Base-by-base conservation (phyloP, 2,888 invertebrate species). In the Tinea semifulvella region DNA sequence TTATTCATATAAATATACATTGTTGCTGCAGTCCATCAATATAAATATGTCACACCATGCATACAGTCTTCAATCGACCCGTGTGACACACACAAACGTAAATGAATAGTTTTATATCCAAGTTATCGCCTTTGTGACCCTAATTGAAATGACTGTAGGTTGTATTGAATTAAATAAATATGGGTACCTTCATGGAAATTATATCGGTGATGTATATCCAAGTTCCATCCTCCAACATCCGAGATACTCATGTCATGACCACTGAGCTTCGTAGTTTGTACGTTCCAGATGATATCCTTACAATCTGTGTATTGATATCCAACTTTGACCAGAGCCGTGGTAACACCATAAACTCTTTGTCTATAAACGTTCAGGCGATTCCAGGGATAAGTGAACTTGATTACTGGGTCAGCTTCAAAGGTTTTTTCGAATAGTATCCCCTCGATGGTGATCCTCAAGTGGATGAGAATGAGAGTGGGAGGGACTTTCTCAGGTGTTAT, bases 371-470 rank as follows among this genome's bases (percentile, higher is more conserved):
- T 98, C 36, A 94, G 79, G 47, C 97, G 86, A 65, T 98, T 96
- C 99, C 99, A 99, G 0, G 96, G 92, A 61, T 96, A 99, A 0
- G 96, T 97, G 71, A 95, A 97, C 62, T 96, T 97, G 52, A 99
- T 94, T 25, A 94, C 90, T 0, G 97, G 95, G 71, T 97, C 97
- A 0, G 98, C 97, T 72, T 98, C 98, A 63, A 98, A 97, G 0
- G 88, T 88, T 62, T 93, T 92, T 62, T 96, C 94, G 62, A 96
- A 94, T 2, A 95, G 84, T 46, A 96, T 94, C 7, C 98, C 98
- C 72, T 98, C 97, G 54, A 96, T 94, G 1, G 94, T 93, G 48
- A 99, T 96, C 46, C 92, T 84, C 43, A 98, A 74, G 65, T 97
- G 95, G 45, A 99, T 95, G n/a, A 94, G 79, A 48, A 90, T 90